Evolutionary conservation across 2,113 vertebrate genomes (phyloP).

Genomic region (Balaeniceps rex): DNA sequence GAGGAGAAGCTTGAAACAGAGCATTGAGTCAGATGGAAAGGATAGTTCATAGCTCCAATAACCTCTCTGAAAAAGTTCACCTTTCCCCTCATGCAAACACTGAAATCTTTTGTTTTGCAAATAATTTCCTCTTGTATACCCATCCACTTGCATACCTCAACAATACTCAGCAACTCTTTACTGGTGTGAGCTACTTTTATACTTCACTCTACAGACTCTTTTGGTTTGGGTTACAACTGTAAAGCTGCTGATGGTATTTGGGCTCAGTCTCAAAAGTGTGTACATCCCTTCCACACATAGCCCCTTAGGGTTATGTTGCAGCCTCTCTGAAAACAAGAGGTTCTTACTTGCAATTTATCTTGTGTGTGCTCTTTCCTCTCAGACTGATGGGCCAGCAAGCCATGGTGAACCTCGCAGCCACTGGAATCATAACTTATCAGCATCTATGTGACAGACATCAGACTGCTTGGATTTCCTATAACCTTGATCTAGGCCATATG

Average conservation of each 20-base stretch:
- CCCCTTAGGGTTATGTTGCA: neutral
- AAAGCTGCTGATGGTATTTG: neutral
- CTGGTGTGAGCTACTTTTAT: neutral
- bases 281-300: neutral
- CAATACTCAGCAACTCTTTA: neutral
- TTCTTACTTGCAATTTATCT: neutral
- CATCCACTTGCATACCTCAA: neutral
- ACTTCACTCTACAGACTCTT: neutral
- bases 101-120: neutral
- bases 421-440: neutral
- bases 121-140: neutral
- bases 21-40: conserved; percentile 2
- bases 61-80: neutral
- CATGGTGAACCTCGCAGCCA: neutral
- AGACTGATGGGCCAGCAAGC: neutral
- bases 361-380: neutral
- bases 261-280: neutral
- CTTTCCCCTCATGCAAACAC: neutral
- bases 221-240: neutral
- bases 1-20: conserved; percentile 12
- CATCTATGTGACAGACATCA: neutral
- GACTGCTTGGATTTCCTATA: neutral
- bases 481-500: neutral
- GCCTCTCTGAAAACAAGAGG: neutral
- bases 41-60: neutral